These are phyloP conservation scores for Bos indicus DNA, from an alignment of 2,113 vertebrate genomes.

Conservation along the genomic window DNA sequence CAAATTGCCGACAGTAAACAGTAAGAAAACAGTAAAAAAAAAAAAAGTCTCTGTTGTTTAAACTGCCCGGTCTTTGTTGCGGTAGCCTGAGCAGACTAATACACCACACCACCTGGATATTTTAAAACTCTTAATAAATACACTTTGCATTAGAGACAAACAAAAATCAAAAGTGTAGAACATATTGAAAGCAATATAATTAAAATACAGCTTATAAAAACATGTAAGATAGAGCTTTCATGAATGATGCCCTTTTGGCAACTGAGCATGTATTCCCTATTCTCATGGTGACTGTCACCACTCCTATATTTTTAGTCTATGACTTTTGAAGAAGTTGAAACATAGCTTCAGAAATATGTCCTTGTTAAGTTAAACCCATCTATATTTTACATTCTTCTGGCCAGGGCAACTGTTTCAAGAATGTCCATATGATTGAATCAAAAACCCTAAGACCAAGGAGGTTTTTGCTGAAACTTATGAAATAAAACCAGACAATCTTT, in stretches of 20 bases:
- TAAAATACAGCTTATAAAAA: neutral
- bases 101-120: neutral
- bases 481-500: neutral
- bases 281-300: neutral
- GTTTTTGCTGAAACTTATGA: neutral
- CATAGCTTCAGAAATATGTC: neutral
- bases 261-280: neutral
- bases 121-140: neutral
- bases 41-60: neutral
- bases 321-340: neutral
- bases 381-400: neutral
- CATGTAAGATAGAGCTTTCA: neutral
- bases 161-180: neutral
- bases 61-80: neutral
- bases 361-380: neutral
- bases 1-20: neutral
- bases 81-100: neutral
- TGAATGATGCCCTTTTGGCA: neutral
- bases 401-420: neutral
- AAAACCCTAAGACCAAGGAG: neutral
- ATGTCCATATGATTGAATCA: neutral
- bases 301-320: neutral
- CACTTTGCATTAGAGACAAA: neutral
- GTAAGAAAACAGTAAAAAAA: neutral
- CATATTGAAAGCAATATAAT: neutral